Evolutionary conservation across 2,888 invertebrate species (phyloP).

Genomic region (Mythimna impura): DNA sequence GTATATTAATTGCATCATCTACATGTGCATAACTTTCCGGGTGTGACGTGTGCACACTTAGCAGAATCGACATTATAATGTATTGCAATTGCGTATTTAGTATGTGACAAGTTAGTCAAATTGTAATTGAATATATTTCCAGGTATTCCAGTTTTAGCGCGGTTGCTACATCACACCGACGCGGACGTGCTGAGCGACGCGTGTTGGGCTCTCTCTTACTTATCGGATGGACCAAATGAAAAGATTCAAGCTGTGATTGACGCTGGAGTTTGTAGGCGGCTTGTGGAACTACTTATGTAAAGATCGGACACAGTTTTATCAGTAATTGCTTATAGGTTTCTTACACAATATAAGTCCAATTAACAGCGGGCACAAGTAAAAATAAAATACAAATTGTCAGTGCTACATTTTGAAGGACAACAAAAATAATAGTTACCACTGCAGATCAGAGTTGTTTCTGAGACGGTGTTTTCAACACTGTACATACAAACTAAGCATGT

Average conservation of each 20-base stretch:
- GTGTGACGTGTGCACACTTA: neutral
- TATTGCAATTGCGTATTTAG: conserved; percentile 1
- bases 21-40: neutral
- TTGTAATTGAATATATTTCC: conserved; percentile 62
- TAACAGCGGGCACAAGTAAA: neutral
- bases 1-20: conserved; percentile 9
- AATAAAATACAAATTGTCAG: neutral
- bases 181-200: conserved; percentile 97
- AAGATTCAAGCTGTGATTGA: conserved; percentile 99
- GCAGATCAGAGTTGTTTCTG: no score
- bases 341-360: neutral
- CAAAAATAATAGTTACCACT: no score
- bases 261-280: conserved; percentile 97
- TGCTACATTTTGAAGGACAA: no score
- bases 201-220: conserved; percentile 99
- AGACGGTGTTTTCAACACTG: no score
- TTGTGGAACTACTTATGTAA: conserved; percentile 91
- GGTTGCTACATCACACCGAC: conserved; percentile 96
- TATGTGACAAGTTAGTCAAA: neutral
- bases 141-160: conserved; percentile 96
- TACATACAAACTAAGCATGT: no score
- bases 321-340: neutral
- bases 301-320: conserved; percentile 41
- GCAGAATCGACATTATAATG: neutral
- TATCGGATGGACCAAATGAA: conserved; percentile 99